Base-by-base conservation (phyloP, 2,797 vertebrate species). In the Gastrophryne carolinensis region DNA sequence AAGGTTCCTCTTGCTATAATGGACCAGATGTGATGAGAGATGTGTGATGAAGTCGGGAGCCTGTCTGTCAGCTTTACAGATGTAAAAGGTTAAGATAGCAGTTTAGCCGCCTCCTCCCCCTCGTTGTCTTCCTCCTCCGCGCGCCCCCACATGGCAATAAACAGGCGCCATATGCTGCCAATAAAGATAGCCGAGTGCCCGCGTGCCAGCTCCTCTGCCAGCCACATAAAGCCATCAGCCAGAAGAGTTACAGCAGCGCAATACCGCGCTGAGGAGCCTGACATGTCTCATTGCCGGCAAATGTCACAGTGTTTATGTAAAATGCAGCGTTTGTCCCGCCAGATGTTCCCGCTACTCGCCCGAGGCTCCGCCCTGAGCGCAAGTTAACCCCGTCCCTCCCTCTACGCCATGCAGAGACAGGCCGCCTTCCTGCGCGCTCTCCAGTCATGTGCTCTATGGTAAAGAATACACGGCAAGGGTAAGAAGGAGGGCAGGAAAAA, bases 181-280 rank as follows among this genome's bases (percentile, higher is more conserved):
- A 87, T 89, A 91, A 92, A 89, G 73, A 80, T 83, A 82, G 47
- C 57, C 17, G 29, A 84, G 86, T 85, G 90, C 87, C 87, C 86
- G 84, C 87, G 84, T 86, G 88, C 85, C 86, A 81, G 82, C 87
- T 90, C 90, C 89, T 87, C 89, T 83, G 81, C 85, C 89, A 85
- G 49, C 72, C 85, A 87, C 86, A 83, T 84, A 87, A 90, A 91
- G 87, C 86, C 89, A 89, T 91, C 90, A 90, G 92, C 90, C 89
- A 90, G 89, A 90, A 92, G 90, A 93, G 92, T 92, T 91, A 91
- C 85, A 24, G 81, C 80, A 15, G 80, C 3, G 29, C 81, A 44
- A 44, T 44, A 17, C 39, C 8, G 39, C 39, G 13, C 13, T 15
- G 39, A 44, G 13, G 3, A 44, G 39, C 2, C 39, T 78, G 86